Base-by-base conservation (phyloP, 2,113 vertebrate species). In the Dicaeum eximium region DNA sequence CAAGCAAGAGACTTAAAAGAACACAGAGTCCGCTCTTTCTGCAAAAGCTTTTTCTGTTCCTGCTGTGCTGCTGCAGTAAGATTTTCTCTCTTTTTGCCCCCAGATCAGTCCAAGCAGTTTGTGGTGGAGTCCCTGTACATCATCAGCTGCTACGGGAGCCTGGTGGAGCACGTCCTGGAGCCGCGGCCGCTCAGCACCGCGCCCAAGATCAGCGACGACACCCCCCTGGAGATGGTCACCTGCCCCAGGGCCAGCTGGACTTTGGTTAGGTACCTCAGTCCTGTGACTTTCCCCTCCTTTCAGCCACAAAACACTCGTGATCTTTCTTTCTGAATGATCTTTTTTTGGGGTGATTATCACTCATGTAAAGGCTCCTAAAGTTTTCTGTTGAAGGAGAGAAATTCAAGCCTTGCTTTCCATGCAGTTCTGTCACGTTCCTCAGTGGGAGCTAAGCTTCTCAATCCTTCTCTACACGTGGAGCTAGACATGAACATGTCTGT, bases 111-210 rank as follows among this genome's bases (percentile, higher is more conserved):
- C 24, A 98, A 99, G 56, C 99, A 99, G 96, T 99, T 98, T 5
- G 98, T 99, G 12, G 98, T 99, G 38, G 99, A 99, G 92, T 99
- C 99, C 0, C 81, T 99, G 65, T 99, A 99, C 86, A 99, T 99
- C 74, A 97, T 99, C 95, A 99, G 99, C 88, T 99, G 99, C 95
- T 99, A 99, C 0, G 99, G 99, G 7, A 99, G 98, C 96, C 96
- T 99, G 93, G 99, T 99, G 95, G 99, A 99, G 64, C 99, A 99
- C 13, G 98, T 99, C 5, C 94, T 99, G 95, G 99, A 99, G 75
- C 99, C 99, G 4, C 98, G 99, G 13, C 99, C 99, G 1, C 98
- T 99, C 78, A 99, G 98, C 98, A 99, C 99, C 0, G 98, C 98
- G 15, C 98, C 98, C 48, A 99, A 99, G 97, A 99, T 99, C 45